phyloP scores from a whole-genome alignment of 2,888 invertebrate species.

The Lasioglossum figueresi region DNA sequence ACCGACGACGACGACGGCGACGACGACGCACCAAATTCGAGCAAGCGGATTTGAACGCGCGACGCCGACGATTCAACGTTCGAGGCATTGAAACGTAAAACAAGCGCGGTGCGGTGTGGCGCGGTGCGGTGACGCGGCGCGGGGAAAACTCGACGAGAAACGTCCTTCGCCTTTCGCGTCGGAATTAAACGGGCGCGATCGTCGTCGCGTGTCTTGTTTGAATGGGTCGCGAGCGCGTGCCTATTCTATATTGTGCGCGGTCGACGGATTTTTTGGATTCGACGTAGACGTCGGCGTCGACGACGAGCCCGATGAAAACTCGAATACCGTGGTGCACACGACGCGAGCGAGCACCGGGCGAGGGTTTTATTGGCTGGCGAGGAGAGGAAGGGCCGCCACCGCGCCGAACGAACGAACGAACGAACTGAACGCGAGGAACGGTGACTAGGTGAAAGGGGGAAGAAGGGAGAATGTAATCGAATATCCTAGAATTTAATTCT shows the following conservation, averaged over 20 bases:
- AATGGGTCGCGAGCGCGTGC: constrained; percentile 61
- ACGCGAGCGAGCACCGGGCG: constrained; percentile 54
- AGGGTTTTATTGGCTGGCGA: constrained; percentile 66
- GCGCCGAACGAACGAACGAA: not conserved
- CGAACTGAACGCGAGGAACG: constrained; percentile 32
- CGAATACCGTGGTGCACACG: constrained; percentile 53
- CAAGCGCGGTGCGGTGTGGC: not conserved
- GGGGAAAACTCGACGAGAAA: constrained; percentile 29
- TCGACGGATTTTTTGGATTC: constrained; percentile 48
- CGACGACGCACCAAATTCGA: constrained; percentile 28
- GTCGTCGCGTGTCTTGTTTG: constrained; percentile 65
- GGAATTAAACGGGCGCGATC: constrained; percentile 48
- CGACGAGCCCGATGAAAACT: constrained; percentile 59
- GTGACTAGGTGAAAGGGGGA: constrained; percentile 38
- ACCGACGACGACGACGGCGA: not conserved
- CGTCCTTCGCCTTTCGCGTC: constrained; percentile 33
- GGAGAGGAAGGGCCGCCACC: constrained; percentile 33
- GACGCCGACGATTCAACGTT: constrained; percentile 39
- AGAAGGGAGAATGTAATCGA: constrained; percentile 81
- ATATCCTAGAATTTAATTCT: constrained; percentile 83
- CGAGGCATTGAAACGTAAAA: constrained; percentile 42
- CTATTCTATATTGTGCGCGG: constrained; percentile 62
- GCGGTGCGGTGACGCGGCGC: not conserved
- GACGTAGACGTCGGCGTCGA: constrained; percentile 57
- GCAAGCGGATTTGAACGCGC: constrained; percentile 41